Base-by-base conservation (phyloP, 1,140 invertebrate species). In the Pristionchus pacificus region DNA sequence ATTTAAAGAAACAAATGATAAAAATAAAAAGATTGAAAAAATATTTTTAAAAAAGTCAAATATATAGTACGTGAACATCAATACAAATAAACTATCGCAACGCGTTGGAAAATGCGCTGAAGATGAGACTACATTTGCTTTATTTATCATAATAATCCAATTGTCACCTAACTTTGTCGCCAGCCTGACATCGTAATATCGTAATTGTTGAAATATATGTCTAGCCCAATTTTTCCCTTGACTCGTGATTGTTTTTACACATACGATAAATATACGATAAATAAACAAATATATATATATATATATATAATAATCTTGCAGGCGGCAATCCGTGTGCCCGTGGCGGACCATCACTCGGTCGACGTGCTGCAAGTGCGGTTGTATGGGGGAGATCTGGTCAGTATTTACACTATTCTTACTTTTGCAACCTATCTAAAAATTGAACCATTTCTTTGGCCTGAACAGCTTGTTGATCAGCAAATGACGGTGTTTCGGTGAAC, bases 91-190 rank as follows among this genome's bases (percentile, higher is more conserved):
- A 19, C 68, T 86, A 86, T 28, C 76, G 79, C 59, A 72, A 84
- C 14, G 74, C 74, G 79, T n/a, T n/a, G n/a, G n/a, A n/a, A n/a
- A n/a, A n/a, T n/a, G n/a, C n/a, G n/a, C n/a, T n/a, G n/a, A n/a
- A 87, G 86, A 73, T 74, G 84, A 68, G 86, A 88, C 70, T 88
- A 88, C 70, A 84, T 88, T 0, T 86, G 82, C 15, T n/a, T n/a
- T n/a, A n/a, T n/a, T n/a, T n/a, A n/a, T n/a, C n/a, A n/a, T n/a
- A n/a, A n/a, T n/a, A n/a, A n/a, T n/a, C n/a, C n/a, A n/a, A n/a
- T n/a, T n/a, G n/a, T n/a, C n/a, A n/a, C n/a, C n/a, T n/a, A n/a
- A n/a, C n/a, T n/a, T n/a, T n/a, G n/a, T n/a, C n/a, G n/a, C n/a
- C n/a, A n/a, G n/a, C n/a, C n/a, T n/a, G n/a, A n/a, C n/a, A n/a